Conservation (phyloP, 2,888 invertebrate genomes). For the Minunthozetes semirufus region DNA sequence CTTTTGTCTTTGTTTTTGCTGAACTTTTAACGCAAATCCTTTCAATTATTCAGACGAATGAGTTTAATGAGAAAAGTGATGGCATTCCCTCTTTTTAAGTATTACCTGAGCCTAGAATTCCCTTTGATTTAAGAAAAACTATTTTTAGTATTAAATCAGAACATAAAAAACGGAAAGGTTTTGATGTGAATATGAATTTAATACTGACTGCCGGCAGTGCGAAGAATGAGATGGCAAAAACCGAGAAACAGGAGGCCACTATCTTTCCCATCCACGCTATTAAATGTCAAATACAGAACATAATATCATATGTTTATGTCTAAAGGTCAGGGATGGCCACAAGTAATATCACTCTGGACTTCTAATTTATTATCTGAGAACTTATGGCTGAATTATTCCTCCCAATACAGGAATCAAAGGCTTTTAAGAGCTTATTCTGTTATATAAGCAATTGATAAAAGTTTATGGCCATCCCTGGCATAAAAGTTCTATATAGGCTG, state of each 20-base stretch:
- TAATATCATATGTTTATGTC: too few relatives aligned
- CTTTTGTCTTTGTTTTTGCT: conserved; percentile 87
- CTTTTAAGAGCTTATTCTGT: too few relatives aligned
- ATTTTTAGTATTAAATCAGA: too few relatives aligned
- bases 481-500: too few relatives aligned
- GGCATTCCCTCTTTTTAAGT: not conserved
- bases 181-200: not conserved
- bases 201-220: conserved; percentile 54
- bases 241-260: conserved; percentile 53
- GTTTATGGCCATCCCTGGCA: too few relatives aligned
- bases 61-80: not conserved
- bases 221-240: conserved; percentile 55
- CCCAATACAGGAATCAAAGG: too few relatives aligned
- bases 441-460: too few relatives aligned
- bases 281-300: not conserved
- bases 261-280: conserved; percentile 54
- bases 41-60: conserved; percentile 2
- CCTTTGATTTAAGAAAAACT: conserved; percentile 53
- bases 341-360: not conserved
- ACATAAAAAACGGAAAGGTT: too few relatives aligned
- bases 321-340: too few relatives aligned
- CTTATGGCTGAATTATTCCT: too few relatives aligned
- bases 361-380: not conserved
- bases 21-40: conserved; percentile 81
- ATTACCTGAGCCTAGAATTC: conserved; percentile 70